Conservation (phyloP, 2,113 vertebrate genomes). For the Alaudala cheleensis region DNA sequence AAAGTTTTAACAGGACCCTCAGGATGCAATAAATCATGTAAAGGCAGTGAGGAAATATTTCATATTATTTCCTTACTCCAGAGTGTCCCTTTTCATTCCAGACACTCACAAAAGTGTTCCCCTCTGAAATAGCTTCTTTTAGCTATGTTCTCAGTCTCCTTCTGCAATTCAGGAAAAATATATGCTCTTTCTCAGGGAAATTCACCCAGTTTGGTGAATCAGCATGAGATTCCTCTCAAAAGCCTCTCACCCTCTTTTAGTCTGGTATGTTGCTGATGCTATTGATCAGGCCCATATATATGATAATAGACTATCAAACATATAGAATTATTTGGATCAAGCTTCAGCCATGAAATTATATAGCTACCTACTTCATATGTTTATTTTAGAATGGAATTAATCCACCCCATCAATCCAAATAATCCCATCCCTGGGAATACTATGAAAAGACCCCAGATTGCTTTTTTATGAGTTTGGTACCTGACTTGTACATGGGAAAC, state of each 20-base stretch:
- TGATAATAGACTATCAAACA: rapidly evolving
- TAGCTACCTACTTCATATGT: background rate
- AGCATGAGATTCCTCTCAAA: background rate
- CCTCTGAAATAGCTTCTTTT: background rate
- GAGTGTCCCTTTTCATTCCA: background rate
- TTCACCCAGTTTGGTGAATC: background rate
- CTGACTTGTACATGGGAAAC: background rate
- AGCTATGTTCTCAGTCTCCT: background rate
- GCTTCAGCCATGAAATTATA: background rate
- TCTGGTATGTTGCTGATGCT: background rate
- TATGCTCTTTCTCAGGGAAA: background rate
- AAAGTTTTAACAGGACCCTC: background rate
- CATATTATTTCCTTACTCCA: background rate
- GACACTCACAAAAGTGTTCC: background rate
- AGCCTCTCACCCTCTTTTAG: background rate
- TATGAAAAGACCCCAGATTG: background rate
- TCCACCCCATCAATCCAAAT: background rate
- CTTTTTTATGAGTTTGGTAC: background rate
- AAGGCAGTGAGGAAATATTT: background rate
- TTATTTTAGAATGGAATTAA: background rate
- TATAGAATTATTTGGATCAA: background rate
- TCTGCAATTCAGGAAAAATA: background rate
- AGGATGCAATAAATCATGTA: background rate
- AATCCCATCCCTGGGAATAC: background rate
- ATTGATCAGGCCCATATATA: background rate